Evolutionary conservation across 2,113 vertebrate species (phyloP).

Genomic region (Hystrix cristata): DNA sequence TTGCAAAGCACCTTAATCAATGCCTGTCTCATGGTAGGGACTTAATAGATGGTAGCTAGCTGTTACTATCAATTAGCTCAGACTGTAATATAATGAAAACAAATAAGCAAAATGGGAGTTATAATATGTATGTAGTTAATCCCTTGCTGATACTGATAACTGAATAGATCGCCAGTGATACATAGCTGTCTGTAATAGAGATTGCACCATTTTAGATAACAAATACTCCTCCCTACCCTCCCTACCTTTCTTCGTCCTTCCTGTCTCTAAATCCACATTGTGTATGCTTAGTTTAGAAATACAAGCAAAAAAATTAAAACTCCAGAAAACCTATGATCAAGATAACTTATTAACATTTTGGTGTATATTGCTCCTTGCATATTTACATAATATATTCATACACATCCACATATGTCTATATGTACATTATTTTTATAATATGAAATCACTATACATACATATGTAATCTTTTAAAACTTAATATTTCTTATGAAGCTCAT

Average conservation of each 20-base stretch:
- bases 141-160: neutral
- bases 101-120: neutral
- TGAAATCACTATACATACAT: neutral
- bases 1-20: neutral
- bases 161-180: neutral
- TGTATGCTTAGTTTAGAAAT: slow-evolving; percentile 11
- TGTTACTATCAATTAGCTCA: neutral
- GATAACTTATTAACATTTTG: slow-evolving; percentile 16
- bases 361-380: neutral
- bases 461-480: slow-evolving; percentile 1
- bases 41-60: neutral
- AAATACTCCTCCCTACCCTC: neutral
- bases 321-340: slow-evolving; percentile 16
- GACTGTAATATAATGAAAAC: neutral
- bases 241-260: neutral
- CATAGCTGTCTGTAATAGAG: neutral
- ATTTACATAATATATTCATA: neutral
- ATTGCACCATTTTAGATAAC: neutral
- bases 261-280: neutral
- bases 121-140: neutral
- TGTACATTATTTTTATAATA: neutral
- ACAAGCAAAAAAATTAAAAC: slow-evolving; percentile 20
- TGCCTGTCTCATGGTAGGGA: neutral
- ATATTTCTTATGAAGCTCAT: neutral
- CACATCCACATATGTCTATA: neutral